Evolutionary conservation across 1,140 invertebrate species (phyloP).

Genomic region (Thereuonema tuberculata): DNA sequence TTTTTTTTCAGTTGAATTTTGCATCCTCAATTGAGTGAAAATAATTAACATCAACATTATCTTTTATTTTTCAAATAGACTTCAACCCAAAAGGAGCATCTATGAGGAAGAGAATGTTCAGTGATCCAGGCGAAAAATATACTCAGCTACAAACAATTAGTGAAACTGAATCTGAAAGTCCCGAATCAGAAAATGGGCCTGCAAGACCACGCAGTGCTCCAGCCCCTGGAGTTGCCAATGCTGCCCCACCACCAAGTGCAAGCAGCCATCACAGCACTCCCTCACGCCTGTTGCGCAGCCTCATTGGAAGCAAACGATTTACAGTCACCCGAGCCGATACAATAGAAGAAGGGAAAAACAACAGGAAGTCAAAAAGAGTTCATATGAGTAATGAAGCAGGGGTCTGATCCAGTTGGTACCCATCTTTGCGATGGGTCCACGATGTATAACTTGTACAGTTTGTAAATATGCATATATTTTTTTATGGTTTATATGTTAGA

Average conservation of each 20-base stretch:
- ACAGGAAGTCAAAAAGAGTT: background rate
- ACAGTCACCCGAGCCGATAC: background rate
- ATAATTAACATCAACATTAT: background rate
- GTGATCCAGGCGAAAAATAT: constrained; percentile 1
- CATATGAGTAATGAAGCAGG: background rate
- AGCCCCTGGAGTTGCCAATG: background rate
- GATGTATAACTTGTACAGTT: too few species aligned
- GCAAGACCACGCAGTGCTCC: background rate
- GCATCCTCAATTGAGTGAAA: too few species aligned
- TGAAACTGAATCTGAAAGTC: background rate
- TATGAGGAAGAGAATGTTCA: background rate
- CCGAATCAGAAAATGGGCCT: background rate
- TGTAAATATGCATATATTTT: too few species aligned
- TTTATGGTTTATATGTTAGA: too few species aligned
- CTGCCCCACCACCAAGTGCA: background rate
- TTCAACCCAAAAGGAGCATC: background rate
- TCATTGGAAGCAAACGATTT: background rate
- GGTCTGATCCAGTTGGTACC: too few species aligned
- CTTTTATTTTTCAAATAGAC: background rate
- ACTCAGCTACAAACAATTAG: constrained; percentile 1
- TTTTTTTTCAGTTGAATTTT: too few species aligned
- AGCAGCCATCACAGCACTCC: background rate
- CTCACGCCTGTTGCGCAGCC: constrained; percentile 1
- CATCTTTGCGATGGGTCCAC: too few species aligned
- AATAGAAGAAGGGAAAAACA: background rate